A percentile compares a stretch with the other conserved stretches of the same genome.
Conservation (phyloP, 2,888 invertebrate species). For the Drosophila borborema region DNA sequence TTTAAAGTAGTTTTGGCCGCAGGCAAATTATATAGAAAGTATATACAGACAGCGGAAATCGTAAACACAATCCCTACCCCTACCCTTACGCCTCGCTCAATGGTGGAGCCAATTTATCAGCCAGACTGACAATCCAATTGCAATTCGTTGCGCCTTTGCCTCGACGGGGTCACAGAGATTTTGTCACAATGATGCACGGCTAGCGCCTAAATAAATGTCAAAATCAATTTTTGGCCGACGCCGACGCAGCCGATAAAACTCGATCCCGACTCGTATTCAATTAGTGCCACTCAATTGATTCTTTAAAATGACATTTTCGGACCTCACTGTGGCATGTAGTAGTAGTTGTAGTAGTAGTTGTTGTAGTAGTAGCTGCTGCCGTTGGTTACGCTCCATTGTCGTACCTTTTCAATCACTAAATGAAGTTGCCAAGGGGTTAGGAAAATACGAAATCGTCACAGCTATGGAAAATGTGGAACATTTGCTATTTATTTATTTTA, state of each 20-base stretch:
- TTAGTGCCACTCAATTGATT: slow-evolving; percentile 75
- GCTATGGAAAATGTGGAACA: not conserved
- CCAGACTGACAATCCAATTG: slow-evolving; percentile 34
- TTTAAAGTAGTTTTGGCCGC: slow-evolving; percentile 71
- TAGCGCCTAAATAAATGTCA: slow-evolving; percentile 75
- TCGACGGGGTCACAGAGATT: slow-evolving; percentile 68
- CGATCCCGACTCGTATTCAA: slow-evolving; percentile 45
- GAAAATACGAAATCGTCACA: not conserved
- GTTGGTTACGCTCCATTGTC: slow-evolving; percentile 32
- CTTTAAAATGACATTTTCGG: slow-evolving; percentile 53
- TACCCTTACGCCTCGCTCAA: not conserved
- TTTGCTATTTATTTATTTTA: not conserved
- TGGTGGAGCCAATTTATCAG: slow-evolving; percentile 53
- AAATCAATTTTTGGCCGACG: slow-evolving; percentile 54
- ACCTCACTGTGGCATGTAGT: slow-evolving; percentile 10
- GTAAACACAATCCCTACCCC: slow-evolving; percentile 49
- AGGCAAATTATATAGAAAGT: slow-evolving; percentile 50
- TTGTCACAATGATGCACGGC: slow-evolving; percentile 35
- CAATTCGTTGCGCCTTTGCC: slow-evolving; percentile 68
- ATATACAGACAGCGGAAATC: slow-evolving; percentile 43
- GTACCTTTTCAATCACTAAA: slow-evolving; percentile 10
- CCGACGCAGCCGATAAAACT: slow-evolving; percentile 48
- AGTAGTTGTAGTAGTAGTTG: slow-evolving; percentile 5
- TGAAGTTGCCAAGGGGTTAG: slow-evolving; percentile 40
- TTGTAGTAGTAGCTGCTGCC: slow-evolving; percentile 15